phyloP scores from a whole-genome alignment of 2,888 invertebrate genomes.

The Colostygia pectinataria region DNA sequence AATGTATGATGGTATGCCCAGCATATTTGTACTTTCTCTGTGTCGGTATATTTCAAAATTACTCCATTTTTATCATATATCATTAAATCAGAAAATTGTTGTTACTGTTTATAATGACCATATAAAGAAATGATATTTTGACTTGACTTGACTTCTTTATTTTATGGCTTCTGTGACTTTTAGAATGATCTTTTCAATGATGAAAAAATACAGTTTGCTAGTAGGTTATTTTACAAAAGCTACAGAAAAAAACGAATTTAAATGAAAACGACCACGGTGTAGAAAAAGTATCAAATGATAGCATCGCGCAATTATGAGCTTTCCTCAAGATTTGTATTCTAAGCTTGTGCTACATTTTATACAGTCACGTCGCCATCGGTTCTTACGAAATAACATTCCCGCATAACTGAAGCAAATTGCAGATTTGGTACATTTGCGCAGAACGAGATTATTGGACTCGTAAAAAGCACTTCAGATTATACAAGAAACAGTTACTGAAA shows the following conservation, averaged over 20 bases:
- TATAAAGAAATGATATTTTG: too few relatives aligned
- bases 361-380: constrained; percentile 4
- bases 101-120: neutral
- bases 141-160: too few relatives aligned
- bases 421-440: constrained; percentile 8
- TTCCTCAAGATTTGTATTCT: constrained; percentile 12
- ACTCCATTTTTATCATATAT: constrained; percentile 27
- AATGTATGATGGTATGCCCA: constrained; percentile 27
- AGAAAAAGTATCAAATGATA: constrained; percentile 1
- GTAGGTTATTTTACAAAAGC: too few relatives aligned
- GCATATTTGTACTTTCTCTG: constrained; percentile 24
- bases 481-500: neutral
- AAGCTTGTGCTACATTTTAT: constrained; percentile 1
- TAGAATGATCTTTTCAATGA: too few relatives aligned
- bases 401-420: constrained; percentile 7
- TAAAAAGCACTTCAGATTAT: neutral
- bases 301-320: neutral
- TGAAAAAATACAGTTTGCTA: too few relatives aligned
- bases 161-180: too few relatives aligned
- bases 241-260: neutral
- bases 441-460: neutral
- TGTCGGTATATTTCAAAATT: constrained; percentile 9
- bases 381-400: constrained; percentile 16
- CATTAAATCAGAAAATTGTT: constrained; percentile 20
- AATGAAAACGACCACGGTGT: too few relatives aligned